Base-by-base conservation (phyloP, 2,797 vertebrate species). In the Phaenicophaeus curvirostris region DNA sequence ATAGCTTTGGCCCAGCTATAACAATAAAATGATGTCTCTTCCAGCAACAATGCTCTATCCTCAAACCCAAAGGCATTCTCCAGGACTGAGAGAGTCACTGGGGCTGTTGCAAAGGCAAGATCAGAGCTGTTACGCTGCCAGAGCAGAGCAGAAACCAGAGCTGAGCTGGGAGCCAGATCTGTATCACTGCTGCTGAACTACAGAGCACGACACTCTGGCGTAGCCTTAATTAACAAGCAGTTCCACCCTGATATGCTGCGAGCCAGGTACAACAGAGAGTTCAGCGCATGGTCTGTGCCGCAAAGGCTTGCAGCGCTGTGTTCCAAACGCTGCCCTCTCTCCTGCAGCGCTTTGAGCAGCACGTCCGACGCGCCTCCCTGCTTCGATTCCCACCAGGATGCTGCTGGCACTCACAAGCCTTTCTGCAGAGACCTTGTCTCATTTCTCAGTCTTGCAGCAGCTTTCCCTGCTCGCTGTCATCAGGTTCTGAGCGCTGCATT, bases 261-360 rank as follows among this genome's bases (percentile, higher is more conserved):
- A 66, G 30, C 27, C 41, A 5, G 59, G 28, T 42, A 27, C n/a
- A 15, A 35, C 24, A 19, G 31, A 8, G 66, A 51, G 66, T 16
- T 77, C 37, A 39, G 42, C 0, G 19, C 2, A 2, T 8, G 48
- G 30, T 8, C 66, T 25, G 82, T 13, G 2, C 15, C 0, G 0
- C 30, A 13, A 35, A 41, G 68, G 69, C 5, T 19, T 31, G 30
- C 51, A 37, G 86, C 24, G 24, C 10, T 1, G 4, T 3, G 30
- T n/a, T 50, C 17, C 11, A 16, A 18, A 48, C 3, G 9, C 80
- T n/a, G 63, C 50, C 51, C 37, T 46, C 63, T 33, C 55, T 30
- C 25, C 30, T 4, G 42, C 63, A 8, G 13, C 10, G 59, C 31
- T 72, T 54, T 25, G 12, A 59, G 44, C 2, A 30, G 31, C 44